Conservation (phyloP, 2,888 invertebrate species). For the Caenorhabditis sinica region DNA sequence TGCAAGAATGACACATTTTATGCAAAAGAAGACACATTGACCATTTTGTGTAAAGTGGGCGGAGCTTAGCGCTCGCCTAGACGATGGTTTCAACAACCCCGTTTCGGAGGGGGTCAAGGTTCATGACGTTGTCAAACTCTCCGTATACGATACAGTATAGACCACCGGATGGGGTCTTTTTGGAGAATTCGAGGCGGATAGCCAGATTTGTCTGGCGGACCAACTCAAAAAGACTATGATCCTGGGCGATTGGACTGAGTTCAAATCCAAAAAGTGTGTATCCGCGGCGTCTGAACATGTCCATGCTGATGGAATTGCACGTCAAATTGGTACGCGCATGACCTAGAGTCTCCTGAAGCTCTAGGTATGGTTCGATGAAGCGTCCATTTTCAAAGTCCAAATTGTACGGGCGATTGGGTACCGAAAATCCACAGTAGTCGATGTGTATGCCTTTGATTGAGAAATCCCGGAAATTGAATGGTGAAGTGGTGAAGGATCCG, state of each 20-base stretch:
- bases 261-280: background rate
- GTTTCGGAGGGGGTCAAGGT: too few species aligned
- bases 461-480: constrained; percentile 5
- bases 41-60: background rate
- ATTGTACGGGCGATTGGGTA: background rate
- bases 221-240: background rate
- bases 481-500: background rate
- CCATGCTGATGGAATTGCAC: constrained; percentile 1
- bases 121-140: too few species aligned
- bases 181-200: background rate
- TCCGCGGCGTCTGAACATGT: background rate
- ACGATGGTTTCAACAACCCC: too few species aligned
- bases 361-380: background rate
- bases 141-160: background rate
- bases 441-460: background rate
- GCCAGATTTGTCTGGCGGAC: background rate
- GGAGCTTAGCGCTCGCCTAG: too few species aligned
- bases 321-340: background rate
- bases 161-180: background rate
- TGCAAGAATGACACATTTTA: background rate
- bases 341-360: background rate
- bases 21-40: background rate
- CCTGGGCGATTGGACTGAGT: background rate
- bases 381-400: constrained; percentile 1
- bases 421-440: constrained; percentile 13